These are phyloP conservation scores for Delia radicum DNA, from an alignment of 1,140 invertebrate species.

Conservation along the genomic window DNA sequence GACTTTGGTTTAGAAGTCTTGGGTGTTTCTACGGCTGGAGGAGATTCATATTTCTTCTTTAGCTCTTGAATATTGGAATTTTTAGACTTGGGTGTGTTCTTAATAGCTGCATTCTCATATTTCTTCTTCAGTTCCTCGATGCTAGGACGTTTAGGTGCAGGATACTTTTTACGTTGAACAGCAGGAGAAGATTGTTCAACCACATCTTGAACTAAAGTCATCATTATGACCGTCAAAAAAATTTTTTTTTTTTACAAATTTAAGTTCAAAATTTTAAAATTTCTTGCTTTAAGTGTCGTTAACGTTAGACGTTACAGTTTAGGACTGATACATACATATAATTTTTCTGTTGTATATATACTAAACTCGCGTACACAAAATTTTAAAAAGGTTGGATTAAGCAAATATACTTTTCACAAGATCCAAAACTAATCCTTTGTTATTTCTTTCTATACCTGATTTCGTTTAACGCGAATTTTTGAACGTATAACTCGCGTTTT, in stretches of 20 bases:
- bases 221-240: background rate
- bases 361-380: background rate
- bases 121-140: slow-evolving; percentile 20
- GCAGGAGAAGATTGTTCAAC: background rate
- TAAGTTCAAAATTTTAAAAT: background rate
- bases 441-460: background rate
- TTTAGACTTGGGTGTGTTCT: too few species aligned
- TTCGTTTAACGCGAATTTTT: background rate
- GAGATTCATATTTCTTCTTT: slow-evolving; percentile 19
- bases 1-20: background rate
- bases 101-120: slow-evolving; percentile 1
- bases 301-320: slow-evolving; percentile 15
- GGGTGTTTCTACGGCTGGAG: background rate
- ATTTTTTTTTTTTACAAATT: background rate
- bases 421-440: background rate
- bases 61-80: background rate
- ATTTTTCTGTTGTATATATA: background rate
- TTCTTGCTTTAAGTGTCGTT: background rate
- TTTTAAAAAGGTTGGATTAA: too few species aligned
- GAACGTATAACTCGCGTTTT: background rate
- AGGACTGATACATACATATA: background rate
- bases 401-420: background rate
- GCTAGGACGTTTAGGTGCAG: slow-evolving; percentile 30
- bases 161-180: background rate
- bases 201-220: background rate